Conservation (phyloP, 37 sponge, comb jelly and placozoan genomes). For the Halisarca cf. caerulea region DNA sequence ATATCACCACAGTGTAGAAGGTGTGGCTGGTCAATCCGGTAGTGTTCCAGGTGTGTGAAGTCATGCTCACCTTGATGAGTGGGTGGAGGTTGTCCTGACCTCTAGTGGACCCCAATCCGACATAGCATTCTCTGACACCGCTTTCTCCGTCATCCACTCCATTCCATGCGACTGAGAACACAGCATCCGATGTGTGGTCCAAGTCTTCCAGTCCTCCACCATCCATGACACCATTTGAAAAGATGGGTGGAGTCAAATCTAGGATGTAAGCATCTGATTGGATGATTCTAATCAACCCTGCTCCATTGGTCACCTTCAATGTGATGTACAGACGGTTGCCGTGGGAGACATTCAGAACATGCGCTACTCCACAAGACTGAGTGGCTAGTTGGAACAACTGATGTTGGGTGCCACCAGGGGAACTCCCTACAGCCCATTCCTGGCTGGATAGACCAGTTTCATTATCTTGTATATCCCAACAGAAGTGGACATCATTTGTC, state of each 20-base stretch:
- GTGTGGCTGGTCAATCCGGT: not conserved
- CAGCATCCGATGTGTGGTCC: slow-evolving; percentile 40
- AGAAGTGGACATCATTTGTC: not conserved
- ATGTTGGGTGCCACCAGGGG: slow-evolving; percentile 64
- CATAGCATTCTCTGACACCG: slow-evolving; percentile 40
- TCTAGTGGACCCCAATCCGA: slow-evolving; percentile 20
- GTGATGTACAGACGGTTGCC: slow-evolving; percentile 27
- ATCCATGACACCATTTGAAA: slow-evolving; percentile 27
- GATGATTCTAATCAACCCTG: slow-evolving; percentile 46
- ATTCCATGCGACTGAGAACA: slow-evolving; percentile 46
- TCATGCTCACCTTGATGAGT: not conserved
- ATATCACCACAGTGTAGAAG: slow-evolving; percentile 57
- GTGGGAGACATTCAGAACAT: slow-evolving; percentile 8
- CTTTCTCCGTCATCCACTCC: slow-evolving; percentile 56
- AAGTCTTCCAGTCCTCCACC: slow-evolving; percentile 39
- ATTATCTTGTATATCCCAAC: slow-evolving; percentile 46
- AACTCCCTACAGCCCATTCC: slow-evolving; percentile 70
- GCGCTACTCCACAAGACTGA: slow-evolving; percentile 18
- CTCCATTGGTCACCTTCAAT: slow-evolving; percentile 58
- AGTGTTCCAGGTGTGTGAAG: not conserved
- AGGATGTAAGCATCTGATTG: slow-evolving; percentile 38
- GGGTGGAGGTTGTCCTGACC: slow-evolving; percentile 24
- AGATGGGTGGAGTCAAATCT: slow-evolving; percentile 65
- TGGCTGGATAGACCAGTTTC: slow-evolving; percentile 61
- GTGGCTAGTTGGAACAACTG: slow-evolving; percentile 45